Evolutionary conservation across 2,797 vertebrate species (phyloP).

Genomic region (Buceros bicornis): DNA sequence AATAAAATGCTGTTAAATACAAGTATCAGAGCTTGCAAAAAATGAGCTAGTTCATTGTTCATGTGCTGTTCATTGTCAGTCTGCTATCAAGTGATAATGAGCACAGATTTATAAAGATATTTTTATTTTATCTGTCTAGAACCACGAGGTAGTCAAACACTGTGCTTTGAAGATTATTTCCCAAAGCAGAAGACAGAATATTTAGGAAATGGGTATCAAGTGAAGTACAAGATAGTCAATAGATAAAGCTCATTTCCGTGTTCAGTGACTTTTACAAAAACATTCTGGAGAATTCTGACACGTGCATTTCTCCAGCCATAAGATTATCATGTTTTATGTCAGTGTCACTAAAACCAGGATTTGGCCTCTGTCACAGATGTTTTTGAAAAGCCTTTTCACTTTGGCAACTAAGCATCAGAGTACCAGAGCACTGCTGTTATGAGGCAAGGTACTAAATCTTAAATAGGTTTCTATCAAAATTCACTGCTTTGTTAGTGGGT

Average conservation of each 20-base stretch:
- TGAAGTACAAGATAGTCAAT: neutral
- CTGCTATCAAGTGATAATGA: neutral
- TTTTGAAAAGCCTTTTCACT: neutral
- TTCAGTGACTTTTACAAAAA: neutral
- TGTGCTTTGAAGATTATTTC: neutral
- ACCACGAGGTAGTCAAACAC: neutral
- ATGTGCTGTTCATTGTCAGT: neutral
- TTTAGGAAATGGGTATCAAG: neutral
- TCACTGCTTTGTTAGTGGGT: neutral
- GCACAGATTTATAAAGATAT: neutral
- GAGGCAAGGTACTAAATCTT: neutral
- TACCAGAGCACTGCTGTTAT: neutral
- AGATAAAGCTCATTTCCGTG: neutral
- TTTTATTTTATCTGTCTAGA: neutral
- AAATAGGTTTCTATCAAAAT: neutral
- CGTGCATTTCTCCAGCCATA: neutral
- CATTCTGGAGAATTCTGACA: neutral
- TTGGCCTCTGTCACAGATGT: neutral
- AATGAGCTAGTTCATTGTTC: too few species aligned
- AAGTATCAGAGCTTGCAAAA: neutral
- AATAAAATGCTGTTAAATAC: neutral
- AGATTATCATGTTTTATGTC: neutral
- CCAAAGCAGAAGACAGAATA: neutral
- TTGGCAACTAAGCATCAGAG: neutral
- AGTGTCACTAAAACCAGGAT: neutral